Conservation (phyloP, 2,113 vertebrate genomes). For the Oncorhynchus nerka region DNA sequence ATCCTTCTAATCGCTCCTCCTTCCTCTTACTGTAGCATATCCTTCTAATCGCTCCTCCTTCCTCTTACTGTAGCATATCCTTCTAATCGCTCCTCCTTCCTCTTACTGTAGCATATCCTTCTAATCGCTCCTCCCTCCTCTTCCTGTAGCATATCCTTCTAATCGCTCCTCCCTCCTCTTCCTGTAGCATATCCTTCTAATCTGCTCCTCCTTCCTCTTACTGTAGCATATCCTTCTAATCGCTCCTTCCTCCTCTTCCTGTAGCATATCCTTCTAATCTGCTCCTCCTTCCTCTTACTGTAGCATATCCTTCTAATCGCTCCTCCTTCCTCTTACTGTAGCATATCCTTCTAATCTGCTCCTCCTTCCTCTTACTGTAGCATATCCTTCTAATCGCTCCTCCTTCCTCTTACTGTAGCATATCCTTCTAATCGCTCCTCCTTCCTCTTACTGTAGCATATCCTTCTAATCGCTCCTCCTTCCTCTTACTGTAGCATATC, state of each 20-base stretch:
- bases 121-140: not conserved
- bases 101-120: not conserved
- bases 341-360: not conserved
- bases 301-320: not conserved
- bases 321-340: conserved; percentile 1
- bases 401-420: not conserved
- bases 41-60: no score
- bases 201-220: not conserved
- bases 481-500: not conserved
- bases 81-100: no score
- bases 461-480: no score
- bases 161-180: not conserved
- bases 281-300: not conserved
- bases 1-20: not conserved
- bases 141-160: not conserved
- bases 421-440: not conserved
- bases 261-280: not conserved
- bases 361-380: conserved; percentile 1
- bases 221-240: not conserved
- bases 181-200: not conserved
- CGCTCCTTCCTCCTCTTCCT: not conserved
- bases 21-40: not conserved
- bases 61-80: not conserved
- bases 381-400: not conserved
- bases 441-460: not conserved